phyloP scores from a whole-genome alignment of 2,888 invertebrate species.

The Periphyllus acericola region DNA sequence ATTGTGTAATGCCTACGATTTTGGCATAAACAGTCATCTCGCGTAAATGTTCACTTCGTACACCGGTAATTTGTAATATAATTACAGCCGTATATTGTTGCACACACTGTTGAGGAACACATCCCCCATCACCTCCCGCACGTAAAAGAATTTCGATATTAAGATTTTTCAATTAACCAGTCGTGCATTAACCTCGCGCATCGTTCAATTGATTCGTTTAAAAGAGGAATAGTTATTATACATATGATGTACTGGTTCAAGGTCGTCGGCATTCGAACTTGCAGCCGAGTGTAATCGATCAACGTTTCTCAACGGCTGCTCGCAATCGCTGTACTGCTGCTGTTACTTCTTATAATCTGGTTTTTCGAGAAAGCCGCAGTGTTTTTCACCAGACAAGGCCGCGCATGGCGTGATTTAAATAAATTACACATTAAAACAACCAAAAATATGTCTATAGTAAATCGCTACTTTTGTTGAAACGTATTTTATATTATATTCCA shows the following conservation, averaged over 20 bases:
- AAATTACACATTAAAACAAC: constrained; percentile 13
- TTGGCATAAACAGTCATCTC: not conserved
- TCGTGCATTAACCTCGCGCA: constrained; percentile 42
- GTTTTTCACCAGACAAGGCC: constrained; percentile 31
- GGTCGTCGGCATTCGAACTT: constrained; percentile 30
- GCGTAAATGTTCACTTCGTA: not conserved
- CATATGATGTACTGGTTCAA: constrained; percentile 43
- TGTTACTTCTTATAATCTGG: constrained; percentile 42
- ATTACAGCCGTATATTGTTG: not conserved
- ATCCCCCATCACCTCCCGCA: not conserved
- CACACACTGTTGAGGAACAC: constrained; percentile 11
- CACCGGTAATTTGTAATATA: constrained; percentile 10
- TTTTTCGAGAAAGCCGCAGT: constrained; percentile 51
- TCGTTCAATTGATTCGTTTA: constrained; percentile 47
- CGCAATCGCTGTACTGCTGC: not conserved
- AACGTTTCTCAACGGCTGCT: constrained; percentile 35
- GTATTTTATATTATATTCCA: not conserved
- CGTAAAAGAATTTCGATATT: constrained; percentile 2
- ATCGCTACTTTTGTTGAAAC: not conserved
- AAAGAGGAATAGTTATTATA: constrained; percentile 13
- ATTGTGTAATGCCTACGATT: constrained; percentile 20
- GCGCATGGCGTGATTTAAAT: constrained; percentile 38
- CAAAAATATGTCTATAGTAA: not conserved
- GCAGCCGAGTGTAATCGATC: constrained; percentile 48
- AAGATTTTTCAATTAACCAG: constrained; percentile 31